Evolutionary conservation across 2,888 invertebrate species (phyloP).

Genomic region (Conchocele bisecta): DNA sequence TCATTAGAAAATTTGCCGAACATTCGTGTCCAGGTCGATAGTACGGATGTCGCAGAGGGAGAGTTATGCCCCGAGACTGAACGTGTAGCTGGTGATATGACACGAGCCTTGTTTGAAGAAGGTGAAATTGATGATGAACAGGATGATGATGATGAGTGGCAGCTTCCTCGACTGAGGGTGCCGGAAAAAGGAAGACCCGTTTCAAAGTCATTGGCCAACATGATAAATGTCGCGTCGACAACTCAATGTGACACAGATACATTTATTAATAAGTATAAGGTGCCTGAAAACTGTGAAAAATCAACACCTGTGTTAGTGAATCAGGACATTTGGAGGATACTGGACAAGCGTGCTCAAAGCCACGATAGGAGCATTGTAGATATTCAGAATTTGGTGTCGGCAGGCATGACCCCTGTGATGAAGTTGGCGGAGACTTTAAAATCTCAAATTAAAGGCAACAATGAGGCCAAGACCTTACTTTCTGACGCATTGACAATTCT

Average conservation of each 20-base stretch:
- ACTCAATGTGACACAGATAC: background rate
- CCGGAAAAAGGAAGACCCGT: background rate
- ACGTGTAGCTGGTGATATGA: too few relatives aligned
- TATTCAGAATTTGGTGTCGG: background rate
- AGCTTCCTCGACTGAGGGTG: background rate
- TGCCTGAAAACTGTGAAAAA: conserved; percentile 1
- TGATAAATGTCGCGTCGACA: background rate
- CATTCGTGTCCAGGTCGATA: too few relatives aligned
- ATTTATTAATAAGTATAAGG: background rate
- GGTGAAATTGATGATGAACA: too few relatives aligned
- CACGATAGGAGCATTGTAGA: background rate
- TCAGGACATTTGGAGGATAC: background rate
- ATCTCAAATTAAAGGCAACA: background rate
- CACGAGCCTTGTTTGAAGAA: too few relatives aligned
- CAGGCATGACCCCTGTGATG: background rate
- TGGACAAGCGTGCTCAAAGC: background rate
- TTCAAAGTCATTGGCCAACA: background rate
- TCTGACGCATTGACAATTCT: background rate
- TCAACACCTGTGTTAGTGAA: background rate
- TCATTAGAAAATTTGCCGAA: too few relatives aligned
- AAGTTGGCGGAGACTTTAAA: background rate
- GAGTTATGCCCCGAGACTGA: too few relatives aligned
- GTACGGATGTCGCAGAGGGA: too few relatives aligned
- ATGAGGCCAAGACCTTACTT: background rate
- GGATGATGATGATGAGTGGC: background rate